Base-by-base conservation (phyloP, 2,113 vertebrate species). In the Pterocles gutturalis region DNA sequence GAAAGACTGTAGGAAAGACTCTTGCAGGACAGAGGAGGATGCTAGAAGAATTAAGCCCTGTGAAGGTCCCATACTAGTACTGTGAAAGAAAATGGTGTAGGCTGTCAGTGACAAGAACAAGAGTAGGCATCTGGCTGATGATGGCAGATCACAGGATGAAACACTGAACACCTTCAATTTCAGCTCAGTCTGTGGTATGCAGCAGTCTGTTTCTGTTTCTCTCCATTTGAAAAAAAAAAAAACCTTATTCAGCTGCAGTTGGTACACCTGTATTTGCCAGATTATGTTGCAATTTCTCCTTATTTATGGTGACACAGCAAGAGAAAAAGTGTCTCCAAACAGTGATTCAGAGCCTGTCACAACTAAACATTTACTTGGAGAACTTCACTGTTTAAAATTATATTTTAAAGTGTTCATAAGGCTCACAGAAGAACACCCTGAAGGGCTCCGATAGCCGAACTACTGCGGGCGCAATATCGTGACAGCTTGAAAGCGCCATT, bases 381-480 rank as follows among this genome's bases (percentile, higher is more conserved):
- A 83, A 65, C 17, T 3, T 15, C 21, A 4, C 13, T 33, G 13
- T 71, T 64, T 55, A 20, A 38, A 48, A 53, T 61, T 11, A 38
- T 7, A 20, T 16, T 41, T 34, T 2, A 7, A 51, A 21, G 8
- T 4, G 15, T 33, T 78, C 43, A 5, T 26, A 14, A 4, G 12
- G 2, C 13, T 31, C 2, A 3, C 0, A 3, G n/a, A 34, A 22
- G 57, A 76, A 13, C 0, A 13, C 18, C 11, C 34, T 20, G 33
- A 16, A 43, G 33, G 16, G 24, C 58, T 54, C 62, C 13, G 25
- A 1, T 4, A 3, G 3, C 15, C 4, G 10, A 24, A 11, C 29
- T 4, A 4, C 53, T 5, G 34, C 2, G 31, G 55, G 17, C 15
- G 10, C 28, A 1, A 36, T 1, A 11, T 14, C 2, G 10, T 16